Conservation (phyloP, 1,140 invertebrate genomes). For the Drosophila tristis region DNA sequence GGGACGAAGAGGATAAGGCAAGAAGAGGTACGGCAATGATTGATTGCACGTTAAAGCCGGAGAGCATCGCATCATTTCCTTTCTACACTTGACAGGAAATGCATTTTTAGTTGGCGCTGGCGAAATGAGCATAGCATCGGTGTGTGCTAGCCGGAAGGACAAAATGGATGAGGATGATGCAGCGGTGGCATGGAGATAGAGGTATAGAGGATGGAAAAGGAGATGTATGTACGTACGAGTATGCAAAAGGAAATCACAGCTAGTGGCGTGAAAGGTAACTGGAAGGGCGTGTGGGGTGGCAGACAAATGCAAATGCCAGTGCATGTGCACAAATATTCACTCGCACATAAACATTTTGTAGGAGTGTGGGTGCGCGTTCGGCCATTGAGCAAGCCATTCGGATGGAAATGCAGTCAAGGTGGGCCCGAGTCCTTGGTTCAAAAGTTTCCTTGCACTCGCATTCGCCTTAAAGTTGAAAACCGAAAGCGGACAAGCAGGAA, state of each 20-base stretch:
- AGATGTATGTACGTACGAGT: conserved; percentile 21
- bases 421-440: background rate
- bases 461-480: conserved; percentile 17
- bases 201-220: conserved; percentile 13
- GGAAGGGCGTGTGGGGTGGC: conserved; percentile 5
- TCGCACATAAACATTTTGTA: conserved; percentile 31
- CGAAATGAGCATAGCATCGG: conserved; percentile 72
- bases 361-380: conserved; percentile 23
- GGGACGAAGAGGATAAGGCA: background rate
- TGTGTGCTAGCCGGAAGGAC: conserved; percentile 35
- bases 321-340: conserved; percentile 43
- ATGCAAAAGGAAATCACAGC: conserved; percentile 61
- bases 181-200: background rate
- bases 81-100: conserved; percentile 81
- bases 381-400: conserved; percentile 66
- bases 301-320: conserved; percentile 29
- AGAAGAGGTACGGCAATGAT: conserved; percentile 64
- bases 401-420: conserved; percentile 64
- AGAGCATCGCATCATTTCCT: conserved; percentile 79
- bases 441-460: conserved; percentile 12
- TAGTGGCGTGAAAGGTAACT: conserved; percentile 29
- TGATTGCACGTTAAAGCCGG: conserved; percentile 77
- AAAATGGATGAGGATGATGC: background rate
- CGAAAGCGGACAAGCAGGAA: background rate
- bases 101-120: conserved; percentile 77